These are phyloP conservation scores for Tichodroma muraria DNA, from an alignment of 2,113 vertebrate species.

Conservation along the genomic window DNA sequence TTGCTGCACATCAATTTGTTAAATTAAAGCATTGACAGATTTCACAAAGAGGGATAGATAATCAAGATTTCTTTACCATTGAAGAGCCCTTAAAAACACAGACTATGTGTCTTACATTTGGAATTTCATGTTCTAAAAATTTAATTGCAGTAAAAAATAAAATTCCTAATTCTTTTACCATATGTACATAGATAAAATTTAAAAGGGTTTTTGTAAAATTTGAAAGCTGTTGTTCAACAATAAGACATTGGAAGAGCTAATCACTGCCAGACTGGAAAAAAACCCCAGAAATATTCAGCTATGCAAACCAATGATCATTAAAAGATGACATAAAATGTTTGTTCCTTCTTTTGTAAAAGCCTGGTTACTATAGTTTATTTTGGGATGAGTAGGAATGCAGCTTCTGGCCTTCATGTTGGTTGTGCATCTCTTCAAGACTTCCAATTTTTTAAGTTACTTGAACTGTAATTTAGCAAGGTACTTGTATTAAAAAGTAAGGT, in stretches of 20 bases:
- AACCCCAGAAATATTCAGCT: rapidly evolving
- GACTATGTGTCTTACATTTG: neutral
- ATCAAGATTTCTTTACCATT: neutral
- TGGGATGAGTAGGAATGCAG: neutral
- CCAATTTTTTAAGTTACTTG: neutral
- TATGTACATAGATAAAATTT: neutral
- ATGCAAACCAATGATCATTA: neutral
- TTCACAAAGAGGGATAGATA: neutral
- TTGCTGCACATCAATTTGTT: neutral
- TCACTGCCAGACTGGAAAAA: neutral
- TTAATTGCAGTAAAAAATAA: neutral
- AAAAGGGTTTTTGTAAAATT: neutral
- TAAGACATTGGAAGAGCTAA: neutral
- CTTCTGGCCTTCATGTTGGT: neutral
- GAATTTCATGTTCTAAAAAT: neutral
- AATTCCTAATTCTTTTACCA: neutral
- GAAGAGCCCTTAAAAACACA: neutral
- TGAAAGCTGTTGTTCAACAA: neutral
- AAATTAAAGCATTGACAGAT: neutral
- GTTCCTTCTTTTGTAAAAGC: neutral
- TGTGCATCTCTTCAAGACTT: neutral
- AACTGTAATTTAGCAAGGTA: neutral
- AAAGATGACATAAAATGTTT: neutral
- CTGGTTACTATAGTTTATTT: neutral
- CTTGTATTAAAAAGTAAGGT: neutral